phyloP scores from a whole-genome alignment of 2,888 invertebrate species.

The Macaria liturata region DNA sequence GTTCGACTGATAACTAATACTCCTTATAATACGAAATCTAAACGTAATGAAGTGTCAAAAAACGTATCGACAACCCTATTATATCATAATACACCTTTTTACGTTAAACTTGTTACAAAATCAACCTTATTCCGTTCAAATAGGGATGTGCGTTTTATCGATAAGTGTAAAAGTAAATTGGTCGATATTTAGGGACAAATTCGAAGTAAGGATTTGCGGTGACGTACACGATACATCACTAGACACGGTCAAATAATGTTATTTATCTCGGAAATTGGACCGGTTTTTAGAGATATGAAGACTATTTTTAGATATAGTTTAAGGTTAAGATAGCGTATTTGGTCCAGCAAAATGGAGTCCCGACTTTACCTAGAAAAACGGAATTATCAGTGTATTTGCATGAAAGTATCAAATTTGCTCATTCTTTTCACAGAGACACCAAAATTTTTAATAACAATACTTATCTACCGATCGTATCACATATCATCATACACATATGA shows the following conservation, averaged over 20 bases:
- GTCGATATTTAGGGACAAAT: conserved; percentile 16
- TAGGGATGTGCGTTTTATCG: not conserved
- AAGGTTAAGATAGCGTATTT: too few relatives aligned
- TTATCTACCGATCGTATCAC: too few relatives aligned
- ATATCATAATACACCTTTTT: conserved; percentile 1
- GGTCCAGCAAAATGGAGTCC: too few relatives aligned
- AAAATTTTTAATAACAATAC: too few relatives aligned
- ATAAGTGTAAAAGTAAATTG: conserved; percentile 1
- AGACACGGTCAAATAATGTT: conserved; percentile 23
- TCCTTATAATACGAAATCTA: conserved; percentile 20
- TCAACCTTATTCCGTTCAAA: conserved; percentile 8
- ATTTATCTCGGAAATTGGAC: conserved; percentile 7
- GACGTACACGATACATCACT: conserved; percentile 21
- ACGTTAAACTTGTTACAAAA: conserved; percentile 1
- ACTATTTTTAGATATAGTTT: too few relatives aligned
- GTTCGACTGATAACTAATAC: conserved; percentile 17
- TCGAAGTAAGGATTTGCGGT: conserved; percentile 20
- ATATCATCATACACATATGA: too few relatives aligned
- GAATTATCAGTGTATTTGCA: too few relatives aligned
- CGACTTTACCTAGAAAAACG: too few relatives aligned
- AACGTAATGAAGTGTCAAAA: conserved; percentile 21
- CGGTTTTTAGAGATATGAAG: too few relatives aligned
- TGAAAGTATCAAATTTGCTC: too few relatives aligned
- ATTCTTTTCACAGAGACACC: too few relatives aligned
- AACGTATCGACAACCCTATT: conserved; percentile 27